Evolutionary conservation across 1,140 invertebrate genomes (phyloP).

Genomic region (Diabrotica virgifera): DNA sequence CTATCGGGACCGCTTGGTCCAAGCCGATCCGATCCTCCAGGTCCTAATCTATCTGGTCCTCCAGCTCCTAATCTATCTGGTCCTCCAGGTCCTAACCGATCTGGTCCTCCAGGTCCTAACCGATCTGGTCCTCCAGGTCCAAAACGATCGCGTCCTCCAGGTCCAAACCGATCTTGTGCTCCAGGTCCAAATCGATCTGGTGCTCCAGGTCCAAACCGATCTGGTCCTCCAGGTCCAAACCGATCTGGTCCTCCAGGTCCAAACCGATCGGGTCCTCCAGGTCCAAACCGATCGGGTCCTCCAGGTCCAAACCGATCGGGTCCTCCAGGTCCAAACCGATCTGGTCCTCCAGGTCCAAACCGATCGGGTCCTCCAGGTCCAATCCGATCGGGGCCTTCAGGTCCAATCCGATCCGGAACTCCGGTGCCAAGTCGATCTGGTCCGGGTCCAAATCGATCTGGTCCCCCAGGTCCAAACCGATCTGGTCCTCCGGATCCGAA

Average conservation of each 20-base stretch:
- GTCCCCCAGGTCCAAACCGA: background rate
- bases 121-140: background rate
- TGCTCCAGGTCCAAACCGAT: background rate
- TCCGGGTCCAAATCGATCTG: background rate
- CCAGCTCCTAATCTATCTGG: background rate
- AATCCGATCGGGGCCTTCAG: background rate
- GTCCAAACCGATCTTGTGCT: background rate
- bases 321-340: too few species aligned
- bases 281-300: background rate
- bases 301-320: background rate
- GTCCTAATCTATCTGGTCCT: background rate
- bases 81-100: background rate
- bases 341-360: too few species aligned
- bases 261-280: background rate
- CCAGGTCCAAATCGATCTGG: background rate
- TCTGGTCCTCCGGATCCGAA: background rate
- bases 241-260: background rate
- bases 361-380: too few species aligned
- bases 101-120: background rate
- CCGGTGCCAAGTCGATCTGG: background rate
- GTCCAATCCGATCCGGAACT: slow-evolving; percentile 3
- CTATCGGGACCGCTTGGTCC: background rate
- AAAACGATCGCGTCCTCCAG: background rate
- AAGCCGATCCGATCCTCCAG: background rate
- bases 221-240: background rate